Conservation (phyloP, 2,797 vertebrate genomes). For the Pelodytes ibericus region DNA sequence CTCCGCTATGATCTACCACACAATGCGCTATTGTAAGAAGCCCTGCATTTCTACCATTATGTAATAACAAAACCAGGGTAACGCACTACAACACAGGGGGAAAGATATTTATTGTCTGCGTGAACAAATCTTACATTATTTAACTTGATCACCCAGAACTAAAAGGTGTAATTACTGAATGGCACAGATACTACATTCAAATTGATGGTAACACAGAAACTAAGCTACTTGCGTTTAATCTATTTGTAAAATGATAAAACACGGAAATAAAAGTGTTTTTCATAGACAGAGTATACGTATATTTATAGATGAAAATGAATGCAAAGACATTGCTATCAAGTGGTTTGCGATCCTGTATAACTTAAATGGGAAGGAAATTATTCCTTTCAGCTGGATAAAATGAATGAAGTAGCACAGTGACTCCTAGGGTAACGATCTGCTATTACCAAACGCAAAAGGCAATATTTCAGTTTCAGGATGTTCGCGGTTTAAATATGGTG, state of each 20-base stretch:
- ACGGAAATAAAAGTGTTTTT: constrained; percentile 14
- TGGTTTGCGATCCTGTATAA: constrained; percentile 64
- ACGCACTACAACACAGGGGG: neutral
- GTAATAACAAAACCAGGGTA: neutral
- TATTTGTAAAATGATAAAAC: constrained; percentile 24
- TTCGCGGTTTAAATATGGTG: constrained; percentile 62
- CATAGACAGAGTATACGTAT: constrained; percentile 15
- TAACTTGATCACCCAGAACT: constrained; percentile 19
- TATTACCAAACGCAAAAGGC: constrained; percentile 69
- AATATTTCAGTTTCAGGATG: constrained; percentile 63
- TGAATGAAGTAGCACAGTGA: constrained; percentile 66
- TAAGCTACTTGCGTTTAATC: constrained; percentile 29
- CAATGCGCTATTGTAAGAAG: neutral
- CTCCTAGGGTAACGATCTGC: constrained; percentile 69
- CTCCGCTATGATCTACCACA: neutral
- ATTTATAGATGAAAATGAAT: constrained; percentile 44
- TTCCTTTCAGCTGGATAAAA: constrained; percentile 67
- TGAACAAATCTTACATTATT: neutral
- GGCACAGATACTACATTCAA: neutral
- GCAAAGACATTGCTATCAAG: constrained; percentile 59
- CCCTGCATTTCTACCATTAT: neutral
- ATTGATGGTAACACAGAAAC: constrained; percentile 8
- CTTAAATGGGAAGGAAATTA: constrained; percentile 70
- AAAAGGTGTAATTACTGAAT: constrained; percentile 19
- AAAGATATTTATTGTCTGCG: constrained; percentile 8